Evolutionary conservation across 2,797 vertebrate species (phyloP).

Genomic region (Podarcis siculus): DNA sequence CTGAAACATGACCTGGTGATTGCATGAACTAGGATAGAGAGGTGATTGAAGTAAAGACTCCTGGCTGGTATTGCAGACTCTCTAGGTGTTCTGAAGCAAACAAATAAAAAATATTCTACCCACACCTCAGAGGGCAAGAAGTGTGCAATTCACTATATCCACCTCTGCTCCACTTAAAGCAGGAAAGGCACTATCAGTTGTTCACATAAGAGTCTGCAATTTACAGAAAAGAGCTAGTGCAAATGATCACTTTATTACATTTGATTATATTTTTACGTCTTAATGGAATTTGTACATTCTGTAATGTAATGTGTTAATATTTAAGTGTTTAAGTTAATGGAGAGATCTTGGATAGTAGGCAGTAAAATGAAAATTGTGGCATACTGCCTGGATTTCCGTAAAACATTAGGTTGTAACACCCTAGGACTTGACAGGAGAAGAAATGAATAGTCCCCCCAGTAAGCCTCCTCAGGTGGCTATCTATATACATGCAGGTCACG

Average conservation of each 20-base stretch:
- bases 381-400: conserved; percentile 3
- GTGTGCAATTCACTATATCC: not conserved
- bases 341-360: not conserved
- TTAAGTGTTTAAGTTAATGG: not conserved
- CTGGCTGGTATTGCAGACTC: not conserved
- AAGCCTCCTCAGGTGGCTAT: not conserved
- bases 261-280: conserved; percentile 4
- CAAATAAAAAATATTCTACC: not conserved
- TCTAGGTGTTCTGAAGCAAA: not conserved
- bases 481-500: not conserved
- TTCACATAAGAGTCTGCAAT: not conserved
- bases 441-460: not conserved
- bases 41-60: not conserved
- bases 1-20: not conserved
- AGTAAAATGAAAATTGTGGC: conserved; percentile 6
- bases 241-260: not conserved
- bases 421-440: not conserved
- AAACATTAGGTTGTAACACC: not conserved
- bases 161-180: not conserved
- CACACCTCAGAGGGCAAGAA: not conserved
- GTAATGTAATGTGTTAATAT: conserved; percentile 3
- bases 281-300: not conserved
- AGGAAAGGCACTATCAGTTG: not conserved
- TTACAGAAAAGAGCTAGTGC: not conserved
- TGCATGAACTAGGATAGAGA: not conserved